A percentile compares a stretch with the other conserved stretches of the same genome.
These are phyloP conservation scores for Eupithecia abbreviata DNA, from an alignment of 2,888 invertebrate species.

Conservation along the genomic window DNA sequence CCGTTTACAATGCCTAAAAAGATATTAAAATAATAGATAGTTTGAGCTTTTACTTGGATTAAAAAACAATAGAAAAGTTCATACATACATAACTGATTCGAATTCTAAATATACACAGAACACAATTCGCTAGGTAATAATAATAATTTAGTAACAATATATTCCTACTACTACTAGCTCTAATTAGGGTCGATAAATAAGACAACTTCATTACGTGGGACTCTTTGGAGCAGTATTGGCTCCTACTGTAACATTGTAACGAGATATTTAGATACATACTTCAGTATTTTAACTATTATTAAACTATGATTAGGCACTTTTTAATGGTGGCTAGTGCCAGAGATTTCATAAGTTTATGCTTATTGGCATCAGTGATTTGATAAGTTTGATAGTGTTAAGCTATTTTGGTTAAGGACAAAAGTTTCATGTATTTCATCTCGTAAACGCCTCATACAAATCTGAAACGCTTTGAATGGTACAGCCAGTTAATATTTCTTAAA, in stretches of 20 bases:
- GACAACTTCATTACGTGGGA: constrained; percentile 75
- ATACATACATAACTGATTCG: constrained; percentile 65
- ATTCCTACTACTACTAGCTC: constrained; percentile 64
- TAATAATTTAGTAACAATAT: constrained; percentile 74
- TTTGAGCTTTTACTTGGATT: constrained; percentile 70
- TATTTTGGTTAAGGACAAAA: background rate
- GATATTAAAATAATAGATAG: constrained; percentile 54
- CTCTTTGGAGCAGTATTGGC: constrained; percentile 61
- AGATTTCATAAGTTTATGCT: background rate
- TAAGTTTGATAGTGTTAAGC: background rate
- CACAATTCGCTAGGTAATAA: constrained; percentile 75
- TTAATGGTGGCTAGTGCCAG: background rate
- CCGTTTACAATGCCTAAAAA: constrained; percentile 60
- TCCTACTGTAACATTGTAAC: constrained; percentile 11
- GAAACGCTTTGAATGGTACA: background rate
- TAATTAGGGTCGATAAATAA: constrained; percentile 80
- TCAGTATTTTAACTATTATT: background rate
- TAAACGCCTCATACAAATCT: background rate
- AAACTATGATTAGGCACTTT: background rate
- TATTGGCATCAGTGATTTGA: background rate
- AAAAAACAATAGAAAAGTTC: constrained; percentile 61
- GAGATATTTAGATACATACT: background rate
- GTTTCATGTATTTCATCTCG: background rate
- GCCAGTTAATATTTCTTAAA: background rate
- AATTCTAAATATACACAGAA: constrained; percentile 80